Evolutionary conservation across 2,113 vertebrate species (phyloP).

Genomic region (Donacobius atricapilla): DNA sequence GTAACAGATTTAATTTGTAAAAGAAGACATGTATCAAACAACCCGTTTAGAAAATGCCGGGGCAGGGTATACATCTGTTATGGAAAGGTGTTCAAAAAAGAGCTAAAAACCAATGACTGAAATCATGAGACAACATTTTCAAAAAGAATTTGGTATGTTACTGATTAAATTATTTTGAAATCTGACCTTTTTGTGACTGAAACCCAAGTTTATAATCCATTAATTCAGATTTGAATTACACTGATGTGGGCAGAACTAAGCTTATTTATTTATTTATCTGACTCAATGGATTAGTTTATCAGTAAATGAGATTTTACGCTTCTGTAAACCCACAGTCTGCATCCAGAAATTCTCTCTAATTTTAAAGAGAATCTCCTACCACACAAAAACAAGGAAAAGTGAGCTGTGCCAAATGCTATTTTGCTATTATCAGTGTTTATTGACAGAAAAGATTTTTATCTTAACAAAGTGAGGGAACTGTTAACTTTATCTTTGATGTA

Average conservation of each 20-base stretch:
- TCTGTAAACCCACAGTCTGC: neutral
- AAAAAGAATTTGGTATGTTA: neutral
- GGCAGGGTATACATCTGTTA: neutral
- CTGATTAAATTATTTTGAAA: neutral
- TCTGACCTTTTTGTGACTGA: neutral
- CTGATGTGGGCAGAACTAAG: neutral
- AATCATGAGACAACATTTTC: neutral
- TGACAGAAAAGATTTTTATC: slow-evolving; percentile 48
- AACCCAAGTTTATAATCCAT: neutral
- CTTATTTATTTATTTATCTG: neutral
- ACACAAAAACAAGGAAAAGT: neutral
- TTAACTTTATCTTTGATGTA: slow-evolving; percentile 38
- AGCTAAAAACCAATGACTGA: neutral
- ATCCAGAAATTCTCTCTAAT: neutral
- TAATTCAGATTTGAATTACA: neutral
- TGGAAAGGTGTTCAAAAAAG: neutral
- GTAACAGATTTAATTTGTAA: neutral
- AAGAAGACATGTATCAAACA: neutral
- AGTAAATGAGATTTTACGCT: neutral
- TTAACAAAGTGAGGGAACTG: neutral
- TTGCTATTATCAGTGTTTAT: slow-evolving; percentile 23
- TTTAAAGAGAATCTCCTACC: neutral
- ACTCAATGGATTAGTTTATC: neutral
- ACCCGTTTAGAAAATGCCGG: neutral
- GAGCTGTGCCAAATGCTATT: slow-evolving; percentile 3